Conservation (phyloP, 1,140 invertebrate genomes). For the Portunus trituberculatus region DNA sequence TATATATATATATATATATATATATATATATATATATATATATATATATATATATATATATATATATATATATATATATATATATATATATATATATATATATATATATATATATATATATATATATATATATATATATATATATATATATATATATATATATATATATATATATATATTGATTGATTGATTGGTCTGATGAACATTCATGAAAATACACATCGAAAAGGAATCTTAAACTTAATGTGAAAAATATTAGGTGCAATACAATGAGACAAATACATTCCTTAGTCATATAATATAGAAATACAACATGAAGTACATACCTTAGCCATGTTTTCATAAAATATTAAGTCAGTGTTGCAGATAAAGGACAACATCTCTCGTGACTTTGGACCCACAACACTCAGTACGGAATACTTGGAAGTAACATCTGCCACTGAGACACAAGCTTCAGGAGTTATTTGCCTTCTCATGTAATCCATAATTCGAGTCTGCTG, state of each 20-base stretch:
- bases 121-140: conserved; percentile 1
- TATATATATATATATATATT: neutral
- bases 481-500: conserved; percentile 97
- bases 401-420: conserved; percentile 97
- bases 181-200: neutral
- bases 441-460: conserved; percentile 88
- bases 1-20: too few relatives aligned
- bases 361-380: conserved; percentile 95
- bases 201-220: too few relatives aligned
- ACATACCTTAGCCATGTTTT: conserved; percentile 88
- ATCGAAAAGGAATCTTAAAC: too few relatives aligned
- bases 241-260: too few relatives aligned
- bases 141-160: conserved; percentile 12
- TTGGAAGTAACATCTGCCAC: conserved; percentile 97
- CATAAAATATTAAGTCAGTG: conserved; percentile 94
- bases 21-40: too few relatives aligned
- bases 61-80: too few relatives aligned
- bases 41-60: too few relatives aligned
- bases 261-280: too few relatives aligned
- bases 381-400: conserved; percentile 95
- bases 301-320: neutral
- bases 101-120: neutral
- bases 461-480: conserved; percentile 94
- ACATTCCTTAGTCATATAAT: conserved; percentile 25
- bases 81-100: too few relatives aligned